Evolutionary conservation across 23 tunicate genomes (phyloP).

Genomic region (Aplidium turbinatum): DNA sequence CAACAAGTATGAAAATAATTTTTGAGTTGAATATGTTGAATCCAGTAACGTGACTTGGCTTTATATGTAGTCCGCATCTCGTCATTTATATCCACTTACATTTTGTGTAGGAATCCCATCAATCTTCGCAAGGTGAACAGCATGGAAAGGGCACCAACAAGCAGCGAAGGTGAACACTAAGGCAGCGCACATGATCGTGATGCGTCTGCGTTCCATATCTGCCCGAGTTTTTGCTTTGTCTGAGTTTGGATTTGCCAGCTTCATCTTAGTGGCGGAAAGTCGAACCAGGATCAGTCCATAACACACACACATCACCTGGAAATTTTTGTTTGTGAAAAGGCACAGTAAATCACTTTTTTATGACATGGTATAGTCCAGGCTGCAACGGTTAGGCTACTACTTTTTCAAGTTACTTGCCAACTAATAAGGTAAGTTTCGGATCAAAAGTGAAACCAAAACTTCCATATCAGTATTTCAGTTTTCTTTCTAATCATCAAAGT

Average conservation of each 20-base stretch:
- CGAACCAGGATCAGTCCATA: slow-evolving; percentile 54
- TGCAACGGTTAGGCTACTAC: too few species aligned
- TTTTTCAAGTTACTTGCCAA: too few species aligned
- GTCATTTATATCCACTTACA: not conserved
- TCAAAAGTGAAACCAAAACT: too few species aligned
- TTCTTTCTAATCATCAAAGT: too few species aligned
- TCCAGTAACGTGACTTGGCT: not conserved
- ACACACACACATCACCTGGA: slow-evolving; percentile 52
- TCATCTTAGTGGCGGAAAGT: slow-evolving; percentile 14
- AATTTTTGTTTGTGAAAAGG: too few species aligned
- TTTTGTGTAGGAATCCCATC: slow-evolving; percentile 61
- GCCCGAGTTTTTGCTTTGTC: too few species aligned
- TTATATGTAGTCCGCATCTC: too few species aligned
- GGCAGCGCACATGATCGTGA: slow-evolving; percentile 85
- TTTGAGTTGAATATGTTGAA: not conserved
- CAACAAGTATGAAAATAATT: not conserved
- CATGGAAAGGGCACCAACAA: slow-evolving; percentile 82
- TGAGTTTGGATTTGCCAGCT: too few species aligned
- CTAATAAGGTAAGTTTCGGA: too few species aligned
- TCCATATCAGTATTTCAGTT: too few species aligned
- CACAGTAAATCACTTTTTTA: too few species aligned
- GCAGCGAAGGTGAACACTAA: slow-evolving; percentile 53
- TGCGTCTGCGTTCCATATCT: slow-evolving; percentile 49
- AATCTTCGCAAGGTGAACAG: slow-evolving; percentile 59
- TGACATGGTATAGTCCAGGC: too few species aligned